Evolutionary conservation across 2,113 vertebrate species (phyloP).

Genomic region (Centropus bengalensis): DNA sequence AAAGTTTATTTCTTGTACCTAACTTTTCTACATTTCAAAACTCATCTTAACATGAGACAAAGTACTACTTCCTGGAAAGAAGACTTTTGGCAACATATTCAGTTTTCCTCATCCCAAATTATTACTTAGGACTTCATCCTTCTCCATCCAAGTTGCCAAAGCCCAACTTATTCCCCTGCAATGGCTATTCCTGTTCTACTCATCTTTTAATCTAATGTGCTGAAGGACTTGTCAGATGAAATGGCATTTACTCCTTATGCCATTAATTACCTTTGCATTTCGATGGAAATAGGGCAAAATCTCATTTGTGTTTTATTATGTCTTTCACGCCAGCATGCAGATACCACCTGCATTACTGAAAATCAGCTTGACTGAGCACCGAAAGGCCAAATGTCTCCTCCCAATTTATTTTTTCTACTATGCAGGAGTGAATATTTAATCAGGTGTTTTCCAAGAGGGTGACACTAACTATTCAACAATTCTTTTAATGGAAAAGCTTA

Average conservation of each 20-base stretch:
- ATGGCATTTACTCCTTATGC: background rate
- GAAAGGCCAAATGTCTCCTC: background rate
- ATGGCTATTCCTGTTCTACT: background rate
- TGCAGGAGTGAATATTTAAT: background rate
- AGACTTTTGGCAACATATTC: background rate
- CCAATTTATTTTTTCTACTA: background rate
- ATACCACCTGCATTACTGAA: background rate
- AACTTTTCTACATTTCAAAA: background rate
- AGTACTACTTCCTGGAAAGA: background rate
- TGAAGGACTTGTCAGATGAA: background rate
- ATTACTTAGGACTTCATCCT: background rate
- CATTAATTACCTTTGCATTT: slow-evolving; percentile 5
- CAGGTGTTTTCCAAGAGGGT: background rate
- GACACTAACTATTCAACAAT: background rate
- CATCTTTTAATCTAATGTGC: background rate
- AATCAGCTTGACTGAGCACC: background rate
- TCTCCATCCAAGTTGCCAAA: background rate
- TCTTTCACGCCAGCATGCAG: background rate
- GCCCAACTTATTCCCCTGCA: background rate
- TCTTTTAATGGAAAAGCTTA: background rate
- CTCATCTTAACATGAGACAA: background rate
- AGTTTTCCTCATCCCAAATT: background rate
- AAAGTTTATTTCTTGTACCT: background rate
- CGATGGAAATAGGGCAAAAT: background rate
- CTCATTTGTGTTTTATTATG: background rate